A percentile compares a stretch with the other conserved stretches of the same genome.
Conservation (phyloP, 2,888 invertebrate species). For the Ceramica pisi region DNA sequence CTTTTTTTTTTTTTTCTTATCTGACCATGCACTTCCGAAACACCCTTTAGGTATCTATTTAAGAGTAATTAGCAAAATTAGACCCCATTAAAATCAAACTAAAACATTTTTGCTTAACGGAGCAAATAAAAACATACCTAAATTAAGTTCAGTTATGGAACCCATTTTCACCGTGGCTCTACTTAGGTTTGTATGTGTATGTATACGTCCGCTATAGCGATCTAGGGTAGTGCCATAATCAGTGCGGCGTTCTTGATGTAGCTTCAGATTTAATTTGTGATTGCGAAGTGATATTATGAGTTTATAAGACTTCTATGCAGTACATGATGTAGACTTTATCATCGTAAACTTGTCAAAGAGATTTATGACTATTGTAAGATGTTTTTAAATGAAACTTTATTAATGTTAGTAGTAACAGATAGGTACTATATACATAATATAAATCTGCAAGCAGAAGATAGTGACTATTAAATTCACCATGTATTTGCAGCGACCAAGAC, state of each 20-base stretch:
- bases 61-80: no score
- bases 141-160: background rate
- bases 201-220: constrained; percentile 7
- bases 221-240: constrained; percentile 30
- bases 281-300: constrained; percentile 1
- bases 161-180: background rate
- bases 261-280: constrained; percentile 42
- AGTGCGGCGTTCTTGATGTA: constrained; percentile 40
- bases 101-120: no score
- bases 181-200: background rate
- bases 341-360: constrained; percentile 14
- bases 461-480: no score
- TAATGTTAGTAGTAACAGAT: no score
- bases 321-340: constrained; percentile 8
- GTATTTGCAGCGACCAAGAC: background rate
- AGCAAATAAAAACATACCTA: background rate
- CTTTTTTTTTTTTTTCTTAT: no score
- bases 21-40: no score
- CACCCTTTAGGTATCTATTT: no score
- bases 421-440: no score
- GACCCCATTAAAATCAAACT: no score
- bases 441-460: no score
- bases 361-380: background rate
- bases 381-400: no score
- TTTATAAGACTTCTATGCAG: constrained; percentile 9